Evolutionary conservation across 2,113 vertebrate species (phyloP).

Genomic region (Seriola dumerili): DNA sequence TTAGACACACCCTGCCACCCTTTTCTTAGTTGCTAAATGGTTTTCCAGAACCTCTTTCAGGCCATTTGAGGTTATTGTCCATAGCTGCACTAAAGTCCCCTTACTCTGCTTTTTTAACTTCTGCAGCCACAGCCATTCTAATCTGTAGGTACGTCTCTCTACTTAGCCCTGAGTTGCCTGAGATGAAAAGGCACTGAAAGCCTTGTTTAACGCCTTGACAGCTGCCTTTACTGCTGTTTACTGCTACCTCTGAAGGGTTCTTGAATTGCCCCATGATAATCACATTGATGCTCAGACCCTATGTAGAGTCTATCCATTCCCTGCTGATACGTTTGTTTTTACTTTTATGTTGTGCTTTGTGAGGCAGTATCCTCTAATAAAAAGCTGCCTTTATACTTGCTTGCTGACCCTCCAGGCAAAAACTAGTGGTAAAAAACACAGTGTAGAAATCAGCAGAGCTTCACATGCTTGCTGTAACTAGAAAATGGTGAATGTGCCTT

Average conservation of each 20-base stretch:
- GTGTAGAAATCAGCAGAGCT: slow-evolving; percentile 57
- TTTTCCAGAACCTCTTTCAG: not conserved
- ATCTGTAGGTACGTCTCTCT: not conserved
- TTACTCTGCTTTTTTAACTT: not conserved
- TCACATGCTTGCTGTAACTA: slow-evolving; percentile 71
- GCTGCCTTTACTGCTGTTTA: not conserved
- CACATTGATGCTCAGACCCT: not conserved
- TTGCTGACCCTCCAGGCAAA: slow-evolving; percentile 30
- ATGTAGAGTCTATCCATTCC: not conserved
- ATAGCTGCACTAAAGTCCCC: not conserved
- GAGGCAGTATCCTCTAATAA: slow-evolving; percentile 33
- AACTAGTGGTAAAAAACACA: slow-evolving; percentile 25
- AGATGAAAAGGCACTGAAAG: slow-evolving; percentile 7
- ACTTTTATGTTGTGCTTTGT: slow-evolving; percentile 39
- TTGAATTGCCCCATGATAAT: not conserved
- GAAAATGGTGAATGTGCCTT: slow-evolving; percentile 28
- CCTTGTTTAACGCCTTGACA: not conserved
- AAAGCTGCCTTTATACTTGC: slow-evolving; percentile 66
- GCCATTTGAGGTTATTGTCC: not conserved
- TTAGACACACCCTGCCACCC: not conserved
- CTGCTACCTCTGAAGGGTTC: not conserved
- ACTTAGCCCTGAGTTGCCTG: not conserved
- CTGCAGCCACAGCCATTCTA: not conserved
- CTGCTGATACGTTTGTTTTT: not conserved
- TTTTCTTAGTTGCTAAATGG: not conserved